Base-by-base conservation (phyloP, 2,113 vertebrate species). In the Solea senegalensis region DNA sequence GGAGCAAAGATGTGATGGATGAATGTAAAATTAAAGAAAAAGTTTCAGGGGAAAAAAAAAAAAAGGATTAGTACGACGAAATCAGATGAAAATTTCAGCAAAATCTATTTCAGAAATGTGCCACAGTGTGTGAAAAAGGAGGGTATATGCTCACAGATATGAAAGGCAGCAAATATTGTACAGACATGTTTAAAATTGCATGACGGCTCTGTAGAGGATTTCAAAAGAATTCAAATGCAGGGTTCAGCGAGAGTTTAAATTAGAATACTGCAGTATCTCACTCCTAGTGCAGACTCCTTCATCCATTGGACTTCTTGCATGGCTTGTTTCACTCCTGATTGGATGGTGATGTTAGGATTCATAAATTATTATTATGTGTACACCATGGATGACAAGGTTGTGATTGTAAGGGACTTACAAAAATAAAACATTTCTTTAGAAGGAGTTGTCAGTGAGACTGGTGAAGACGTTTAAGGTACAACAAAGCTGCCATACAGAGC, bases 241-340 rank as follows among this genome's bases (percentile, higher is more conserved):
- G 82, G 90, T 92, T 92, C 91, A 91, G 72, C 71, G 46, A 83
- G 86, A 91, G 91, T 91, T 91, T 63, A 90, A 87, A 88, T 90
- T 81, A 77, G 58, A 91, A 91, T 87, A 87, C 62, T 79, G 79
- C 54, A 1, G 69, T 54, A 34, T 73, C 74, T 76, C 75, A 73
- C 70, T 72, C 53, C 46, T 69, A 61, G 28, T 3, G 10, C 21
- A 45, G 41, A 39, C 3, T 34, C 28, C 11, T 49, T 61, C 44
- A 45, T 13, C 45, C 45, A 3, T 13, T 12, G 45, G 45, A 45
- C 68, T 48, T 51, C 44, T 59, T 59, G 43, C 54, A 74, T 9
- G 12, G 9, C 28, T 12, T 16, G 28, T 58, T 49, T 64, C 26
- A 28, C 11, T 44, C 51, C 14, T 16, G 13, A 66, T 26, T 4